These are phyloP conservation scores for Noctilio leporinus DNA, from an alignment of 2,113 vertebrate species.

Conservation along the genomic window DNA sequence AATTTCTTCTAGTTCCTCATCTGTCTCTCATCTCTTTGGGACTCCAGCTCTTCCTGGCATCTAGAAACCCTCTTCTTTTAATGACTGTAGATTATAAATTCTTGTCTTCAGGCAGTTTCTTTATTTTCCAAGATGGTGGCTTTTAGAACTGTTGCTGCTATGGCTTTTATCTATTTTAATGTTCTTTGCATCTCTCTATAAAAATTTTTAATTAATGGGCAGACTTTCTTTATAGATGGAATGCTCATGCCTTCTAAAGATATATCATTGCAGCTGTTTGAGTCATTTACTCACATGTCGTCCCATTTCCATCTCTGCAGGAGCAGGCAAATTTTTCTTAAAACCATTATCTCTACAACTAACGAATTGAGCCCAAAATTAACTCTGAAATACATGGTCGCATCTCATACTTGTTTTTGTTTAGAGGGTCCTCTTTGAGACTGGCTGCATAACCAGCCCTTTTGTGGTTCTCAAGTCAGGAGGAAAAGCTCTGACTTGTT, in stretches of 20 bases:
- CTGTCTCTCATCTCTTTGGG: neutral
- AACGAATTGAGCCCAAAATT: conserved; percentile 28
- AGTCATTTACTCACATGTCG: neutral
- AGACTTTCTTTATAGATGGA: conserved; percentile 7
- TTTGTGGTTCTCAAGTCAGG: neutral
- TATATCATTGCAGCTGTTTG: neutral
- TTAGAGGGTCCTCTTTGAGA: neutral
- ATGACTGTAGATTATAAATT: neutral
- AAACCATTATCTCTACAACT: conserved; percentile 8
- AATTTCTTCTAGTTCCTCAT: neutral
- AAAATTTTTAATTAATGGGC: conserved; percentile 39
- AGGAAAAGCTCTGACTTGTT: neutral
- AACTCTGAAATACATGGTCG: neutral
- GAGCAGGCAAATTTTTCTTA: conserved; percentile 31
- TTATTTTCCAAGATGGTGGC: conserved; percentile 7
- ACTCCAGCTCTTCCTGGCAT: neutral
- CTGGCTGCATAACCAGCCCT: neutral
- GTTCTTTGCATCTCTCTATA: neutral
- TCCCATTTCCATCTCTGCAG: conserved; percentile 39
- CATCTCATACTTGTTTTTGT: neutral
- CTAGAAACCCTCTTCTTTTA: neutral
- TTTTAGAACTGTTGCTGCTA: neutral
- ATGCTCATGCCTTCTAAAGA: neutral
- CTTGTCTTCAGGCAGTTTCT: neutral
- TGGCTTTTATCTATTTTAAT: conserved; percentile 17